Base-by-base conservation (phyloP, 1,140 invertebrate species). In the Drosophila sturtevanti region DNA sequence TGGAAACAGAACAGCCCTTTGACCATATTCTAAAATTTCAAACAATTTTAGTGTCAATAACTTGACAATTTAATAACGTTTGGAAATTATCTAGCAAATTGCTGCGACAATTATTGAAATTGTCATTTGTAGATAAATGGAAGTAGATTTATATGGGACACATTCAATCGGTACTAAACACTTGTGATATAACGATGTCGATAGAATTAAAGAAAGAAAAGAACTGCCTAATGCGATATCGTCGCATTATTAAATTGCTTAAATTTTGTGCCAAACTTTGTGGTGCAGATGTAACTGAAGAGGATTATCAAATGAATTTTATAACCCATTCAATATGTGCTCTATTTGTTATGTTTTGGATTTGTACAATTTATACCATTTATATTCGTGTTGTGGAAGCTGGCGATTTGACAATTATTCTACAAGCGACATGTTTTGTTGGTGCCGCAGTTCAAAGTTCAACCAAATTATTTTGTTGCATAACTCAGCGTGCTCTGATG, bases 291-390 rank as follows among this genome's bases (percentile, higher is more conserved):
- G 5, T 71, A 16, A 52, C 44, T 4, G 14, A 52, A 11, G 14
- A 21, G 6, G 6, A 65, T 9, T 71, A 58, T 58, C 16, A 14
- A 16, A 22, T 48, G 10, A 71, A 51, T 22, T 22, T 27, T 27
- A 11, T 52, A 7, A 71, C 68, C 14, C 44, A 52, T 21, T 52
- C 48, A 2, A 34, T 71, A n/a, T 12, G 64, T 21, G 2, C 1
- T 1, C 7, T 55, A 1, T 51, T 51, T 12, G 11, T 4, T 0
- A 27, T n/a, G 1, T 59, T 65, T 34, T 27, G 18, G n/a, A 12
- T 37, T 14, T 58, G 61, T 14, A 64, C 68, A 5, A 1, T 59
- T 10, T 72, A 72, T 24, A 66, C 69, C 5, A 62, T 66, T 27
- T 62, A 72, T 44, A 35, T 27, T 35, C 44, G 63, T 11, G n/a